phyloP scores from a whole-genome alignment of 2,113 vertebrate genomes.

The Chrysemys picta region DNA sequence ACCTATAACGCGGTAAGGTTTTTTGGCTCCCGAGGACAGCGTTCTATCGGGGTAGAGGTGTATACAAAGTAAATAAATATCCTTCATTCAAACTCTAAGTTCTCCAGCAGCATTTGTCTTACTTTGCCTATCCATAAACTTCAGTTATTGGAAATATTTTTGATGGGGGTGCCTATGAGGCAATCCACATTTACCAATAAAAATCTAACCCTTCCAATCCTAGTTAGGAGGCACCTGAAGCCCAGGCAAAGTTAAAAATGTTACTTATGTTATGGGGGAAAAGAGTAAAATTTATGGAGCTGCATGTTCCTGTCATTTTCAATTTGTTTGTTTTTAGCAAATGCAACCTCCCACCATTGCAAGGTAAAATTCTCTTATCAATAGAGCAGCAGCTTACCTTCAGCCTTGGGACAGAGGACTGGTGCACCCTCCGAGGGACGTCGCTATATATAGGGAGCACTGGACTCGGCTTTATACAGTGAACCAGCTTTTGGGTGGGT shows the following conservation, averaged over 20 bases:
- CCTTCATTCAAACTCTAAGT: neutral
- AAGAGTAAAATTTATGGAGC: neutral
- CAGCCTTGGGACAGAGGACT: too few species aligned
- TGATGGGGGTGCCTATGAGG: neutral
- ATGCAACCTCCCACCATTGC: neutral
- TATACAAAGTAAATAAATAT: neutral
- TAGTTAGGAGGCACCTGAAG: neutral
- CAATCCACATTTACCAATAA: neutral
- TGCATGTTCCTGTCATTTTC: neutral
- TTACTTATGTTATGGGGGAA: neutral
- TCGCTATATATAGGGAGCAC: too few species aligned
- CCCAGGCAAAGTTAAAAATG: neutral
- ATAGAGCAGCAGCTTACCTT: too few species aligned
- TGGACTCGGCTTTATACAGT: too few species aligned
- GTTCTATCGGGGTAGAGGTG: too few species aligned
- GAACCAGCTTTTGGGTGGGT: too few species aligned
- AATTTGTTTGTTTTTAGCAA: neutral
- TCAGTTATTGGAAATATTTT: neutral
- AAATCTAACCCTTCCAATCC: neutral
- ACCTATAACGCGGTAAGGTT: too few species aligned
- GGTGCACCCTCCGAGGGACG: rapidly evolving
- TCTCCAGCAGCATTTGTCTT: neutral
- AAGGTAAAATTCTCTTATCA: neutral
- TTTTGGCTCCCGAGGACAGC: too few species aligned
- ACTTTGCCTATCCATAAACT: neutral